Percentiles rank a stretch among this genome's conserved stretches.
Conservation (phyloP, 2,888 invertebrate genomes). For the Dermolepida albohirtum region DNA sequence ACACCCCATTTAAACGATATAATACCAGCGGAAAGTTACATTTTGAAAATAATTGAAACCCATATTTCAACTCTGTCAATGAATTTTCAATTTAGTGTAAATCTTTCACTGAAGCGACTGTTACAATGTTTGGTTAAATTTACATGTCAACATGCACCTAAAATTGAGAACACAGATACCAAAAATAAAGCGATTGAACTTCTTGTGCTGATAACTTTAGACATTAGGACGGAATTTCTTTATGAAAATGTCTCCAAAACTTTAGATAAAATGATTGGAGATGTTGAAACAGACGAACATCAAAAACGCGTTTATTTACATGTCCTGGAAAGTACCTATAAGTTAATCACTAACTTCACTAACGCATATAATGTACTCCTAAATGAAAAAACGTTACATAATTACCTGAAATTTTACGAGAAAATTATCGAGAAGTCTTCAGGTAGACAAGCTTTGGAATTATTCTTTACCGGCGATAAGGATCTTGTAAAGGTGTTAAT, state of each 20-base stretch:
- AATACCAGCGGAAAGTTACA: slow-evolving; percentile 84
- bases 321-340: slow-evolving; percentile 76
- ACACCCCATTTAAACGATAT: slow-evolving; percentile 80
- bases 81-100: slow-evolving; percentile 70
- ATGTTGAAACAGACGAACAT: slow-evolving; percentile 74
- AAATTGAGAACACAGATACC: slow-evolving; percentile 74
- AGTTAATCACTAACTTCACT: slow-evolving; percentile 74
- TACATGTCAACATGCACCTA: slow-evolving; percentile 72
- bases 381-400: slow-evolving; percentile 73
- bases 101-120: slow-evolving; percentile 74
- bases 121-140: slow-evolving; percentile 75
- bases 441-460: slow-evolving; percentile 84
- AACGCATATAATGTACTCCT: slow-evolving; percentile 61
- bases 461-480: slow-evolving; percentile 79
- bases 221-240: slow-evolving; percentile 80
- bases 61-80: slow-evolving; percentile 75
- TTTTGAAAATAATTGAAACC: slow-evolving; percentile 78
- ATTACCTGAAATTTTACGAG: slow-evolving; percentile 87
- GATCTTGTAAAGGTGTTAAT: slow-evolving; percentile 83
- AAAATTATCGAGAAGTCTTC: slow-evolving; percentile 84
- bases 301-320: slow-evolving; percentile 74
- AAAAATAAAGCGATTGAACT: slow-evolving; percentile 75
- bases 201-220: slow-evolving; percentile 81
- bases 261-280: slow-evolving; percentile 73
- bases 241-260: slow-evolving; percentile 73